These are phyloP conservation scores for Leptopilina boulardi DNA, from an alignment of 1,140 invertebrate species.

Conservation along the genomic window DNA sequence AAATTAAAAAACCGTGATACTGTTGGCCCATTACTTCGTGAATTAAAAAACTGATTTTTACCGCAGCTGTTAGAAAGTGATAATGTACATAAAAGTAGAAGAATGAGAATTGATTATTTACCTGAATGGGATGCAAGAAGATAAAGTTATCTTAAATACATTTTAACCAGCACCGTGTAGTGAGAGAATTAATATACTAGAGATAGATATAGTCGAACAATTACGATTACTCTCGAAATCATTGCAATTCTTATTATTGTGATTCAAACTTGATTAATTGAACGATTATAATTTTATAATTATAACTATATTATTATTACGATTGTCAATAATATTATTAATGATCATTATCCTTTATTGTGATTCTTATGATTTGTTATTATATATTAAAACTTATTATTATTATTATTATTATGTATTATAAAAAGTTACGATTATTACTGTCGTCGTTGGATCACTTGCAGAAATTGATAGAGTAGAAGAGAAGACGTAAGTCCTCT, in stretches of 20 bases:
- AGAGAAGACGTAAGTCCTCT: neutral
- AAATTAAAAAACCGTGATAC: constrained; percentile 51
- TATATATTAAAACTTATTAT: constrained; percentile 52
- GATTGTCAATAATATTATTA: constrained; percentile 43
- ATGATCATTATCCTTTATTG: constrained; percentile 43
- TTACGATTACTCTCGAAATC: constrained; percentile 65
- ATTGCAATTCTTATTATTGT: constrained; percentile 50
- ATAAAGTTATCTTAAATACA: constrained; percentile 61
- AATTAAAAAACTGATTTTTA: constrained; percentile 63
- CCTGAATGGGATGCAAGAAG: constrained; percentile 48
- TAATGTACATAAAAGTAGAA: constrained; percentile 68
- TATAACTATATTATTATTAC: neutral
- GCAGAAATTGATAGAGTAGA: neutral
- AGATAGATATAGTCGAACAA: constrained; percentile 67
- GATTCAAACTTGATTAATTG: constrained; percentile 50
- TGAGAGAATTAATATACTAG: constrained; percentile 73
- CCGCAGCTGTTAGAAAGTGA: constrained; percentile 66
- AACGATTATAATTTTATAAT: constrained; percentile 38
- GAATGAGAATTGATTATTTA: constrained; percentile 67
- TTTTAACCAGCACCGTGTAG: constrained; percentile 74
- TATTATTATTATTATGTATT: constrained; percentile 51
- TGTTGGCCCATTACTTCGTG: constrained; percentile 48
- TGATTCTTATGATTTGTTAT: neutral
- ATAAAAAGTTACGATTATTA: constrained; percentile 53
- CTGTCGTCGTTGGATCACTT: neutral